phyloP scores from a whole-genome alignment of 2,113 vertebrate species.

The Nanger granti region DNA sequence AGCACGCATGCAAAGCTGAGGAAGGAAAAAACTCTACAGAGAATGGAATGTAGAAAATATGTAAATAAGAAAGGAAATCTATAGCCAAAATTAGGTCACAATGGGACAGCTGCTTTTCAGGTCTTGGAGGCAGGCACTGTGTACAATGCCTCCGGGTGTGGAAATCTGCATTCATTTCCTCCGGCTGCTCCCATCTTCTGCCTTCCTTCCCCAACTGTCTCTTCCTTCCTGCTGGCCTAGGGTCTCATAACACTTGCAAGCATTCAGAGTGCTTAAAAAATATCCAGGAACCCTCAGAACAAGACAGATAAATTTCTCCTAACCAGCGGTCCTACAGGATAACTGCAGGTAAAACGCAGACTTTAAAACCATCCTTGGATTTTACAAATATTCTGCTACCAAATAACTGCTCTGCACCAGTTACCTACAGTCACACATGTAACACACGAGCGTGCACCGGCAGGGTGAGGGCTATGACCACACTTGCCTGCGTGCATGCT shows the following conservation, averaged over 20 bases:
- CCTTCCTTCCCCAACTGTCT: background rate
- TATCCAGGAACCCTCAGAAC: background rate
- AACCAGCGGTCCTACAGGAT: background rate
- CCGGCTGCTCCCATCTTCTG: background rate
- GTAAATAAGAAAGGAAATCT: background rate
- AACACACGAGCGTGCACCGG: fast-evolving
- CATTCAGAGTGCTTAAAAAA: background rate
- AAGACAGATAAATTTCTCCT: background rate
- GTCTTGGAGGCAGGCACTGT: background rate
- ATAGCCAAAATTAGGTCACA: background rate
- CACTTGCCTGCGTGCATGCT: background rate
- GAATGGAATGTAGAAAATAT: background rate
- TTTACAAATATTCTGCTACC: background rate
- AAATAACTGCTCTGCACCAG: too few species aligned
- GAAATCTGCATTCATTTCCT: background rate
- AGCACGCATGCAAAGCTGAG: background rate
- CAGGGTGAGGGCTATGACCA: background rate
- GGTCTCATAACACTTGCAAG: background rate
- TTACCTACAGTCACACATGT: background rate
- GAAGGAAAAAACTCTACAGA: background rate
- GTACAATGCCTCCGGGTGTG: fast-evolving
- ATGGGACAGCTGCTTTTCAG: background rate
- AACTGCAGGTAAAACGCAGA: background rate
- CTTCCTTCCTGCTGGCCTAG: background rate
- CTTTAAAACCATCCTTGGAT: background rate